These are phyloP conservation scores for Dinomys branickii DNA, from an alignment of 2,113 vertebrate genomes.

Conservation along the genomic window DNA sequence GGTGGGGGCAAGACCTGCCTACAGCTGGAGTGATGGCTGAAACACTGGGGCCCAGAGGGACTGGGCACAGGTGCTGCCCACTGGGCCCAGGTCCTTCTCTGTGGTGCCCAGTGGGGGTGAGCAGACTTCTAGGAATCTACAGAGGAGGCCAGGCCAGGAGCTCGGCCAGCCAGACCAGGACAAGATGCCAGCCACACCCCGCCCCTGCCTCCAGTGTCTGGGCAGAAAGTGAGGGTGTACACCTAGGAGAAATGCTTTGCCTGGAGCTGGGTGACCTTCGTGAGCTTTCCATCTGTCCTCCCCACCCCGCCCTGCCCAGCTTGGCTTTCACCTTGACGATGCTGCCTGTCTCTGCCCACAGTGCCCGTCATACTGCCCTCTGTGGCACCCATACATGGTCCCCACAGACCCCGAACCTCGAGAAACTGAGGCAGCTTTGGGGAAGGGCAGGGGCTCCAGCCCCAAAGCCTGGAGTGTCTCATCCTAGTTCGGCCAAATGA, in stretches of 20 bases:
- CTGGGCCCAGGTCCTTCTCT: not conserved
- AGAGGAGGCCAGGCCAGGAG: not conserved
- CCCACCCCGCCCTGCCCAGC: not conserved
- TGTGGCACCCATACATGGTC: not conserved
- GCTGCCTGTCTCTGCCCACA: not conserved
- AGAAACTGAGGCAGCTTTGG: not conserved
- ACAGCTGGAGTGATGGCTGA: too few relatives aligned
- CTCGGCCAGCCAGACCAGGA: fast-evolving
- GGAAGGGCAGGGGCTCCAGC: not conserved
- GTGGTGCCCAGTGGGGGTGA: not conserved
- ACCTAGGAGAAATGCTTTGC: not conserved
- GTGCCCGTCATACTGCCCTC: too few relatives aligned
- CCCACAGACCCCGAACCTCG: fast-evolving
- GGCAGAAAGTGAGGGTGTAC: not conserved
- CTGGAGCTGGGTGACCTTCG: not conserved
- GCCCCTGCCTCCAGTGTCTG: fast-evolving
- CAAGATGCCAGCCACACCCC: too few relatives aligned
- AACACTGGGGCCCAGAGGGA: not conserved
- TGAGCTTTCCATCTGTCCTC: not conserved
- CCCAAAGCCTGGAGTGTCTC: not conserved
- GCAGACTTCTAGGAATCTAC: not conserved
- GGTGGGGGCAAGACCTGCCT: not conserved
- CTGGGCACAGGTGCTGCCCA: not conserved
- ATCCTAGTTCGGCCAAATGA: not conserved
- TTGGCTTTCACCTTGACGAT: not conserved